A percentile compares a stretch with the other conserved stretches of the same genome.
phyloP scores from a whole-genome alignment of 2,113 vertebrate species.

The Petroica traversi region DNA sequence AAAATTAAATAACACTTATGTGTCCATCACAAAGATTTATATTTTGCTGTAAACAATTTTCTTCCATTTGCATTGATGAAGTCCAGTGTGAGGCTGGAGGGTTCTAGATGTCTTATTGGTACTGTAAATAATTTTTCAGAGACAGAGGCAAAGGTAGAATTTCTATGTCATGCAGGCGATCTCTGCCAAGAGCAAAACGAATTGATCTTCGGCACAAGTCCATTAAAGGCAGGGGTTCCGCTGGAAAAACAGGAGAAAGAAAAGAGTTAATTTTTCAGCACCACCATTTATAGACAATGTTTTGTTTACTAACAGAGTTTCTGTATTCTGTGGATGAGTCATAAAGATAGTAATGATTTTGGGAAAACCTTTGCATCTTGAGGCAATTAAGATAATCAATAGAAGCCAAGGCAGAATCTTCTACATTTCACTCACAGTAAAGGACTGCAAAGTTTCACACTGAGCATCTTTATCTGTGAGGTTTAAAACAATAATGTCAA shows the following conservation, averaged over 20 bases:
- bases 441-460: not conserved
- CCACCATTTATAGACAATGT: not conserved
- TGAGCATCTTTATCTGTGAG: not conserved
- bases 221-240: constrained; percentile 94
- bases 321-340: not conserved
- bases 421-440: not conserved
- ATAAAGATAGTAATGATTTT: not conserved
- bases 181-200: constrained; percentile 89
- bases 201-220: constrained; percentile 93
- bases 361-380: not conserved
- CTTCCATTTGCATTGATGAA: constrained; percentile 66
- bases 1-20: constrained; percentile 78
- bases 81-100: constrained; percentile 57
- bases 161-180: constrained; percentile 90
- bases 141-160: constrained; percentile 91
- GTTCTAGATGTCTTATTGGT: constrained; percentile 83
- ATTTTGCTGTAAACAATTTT: constrained; percentile 79
- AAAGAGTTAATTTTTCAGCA: not conserved
- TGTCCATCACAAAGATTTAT: constrained; percentile 70
- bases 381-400: not conserved
- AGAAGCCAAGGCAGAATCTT: not conserved
- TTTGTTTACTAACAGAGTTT: not conserved
- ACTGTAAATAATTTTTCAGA: constrained; percentile 97
- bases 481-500: not conserved
- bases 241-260: constrained; percentile 70